Base-by-base conservation (phyloP, 2,797 vertebrate species). In the Taeniopygia guttata region DNA sequence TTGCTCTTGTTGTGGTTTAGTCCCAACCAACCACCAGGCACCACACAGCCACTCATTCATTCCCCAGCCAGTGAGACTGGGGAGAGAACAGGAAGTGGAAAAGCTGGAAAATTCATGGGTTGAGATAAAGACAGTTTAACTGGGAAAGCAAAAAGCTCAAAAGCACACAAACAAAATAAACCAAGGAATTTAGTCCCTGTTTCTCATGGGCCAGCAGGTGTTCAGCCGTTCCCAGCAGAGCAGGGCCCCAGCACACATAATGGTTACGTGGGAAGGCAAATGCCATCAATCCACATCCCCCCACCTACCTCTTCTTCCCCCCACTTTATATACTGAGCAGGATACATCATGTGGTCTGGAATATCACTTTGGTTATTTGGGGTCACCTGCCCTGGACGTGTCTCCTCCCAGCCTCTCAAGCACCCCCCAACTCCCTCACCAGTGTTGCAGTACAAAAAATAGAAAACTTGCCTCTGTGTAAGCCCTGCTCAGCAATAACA, bases 361-460 rank as follows among this genome's bases (percentile, higher is more conserved):
- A 46, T 42, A 77, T 30, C 26, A 9, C 13, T 46, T 70, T 52
- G 25, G 13, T 64, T 40, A 40, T 15, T 45, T 52, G 21, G 23
- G 40, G 29, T 64, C n/a, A 45, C 21, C 25, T 64, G 29, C 32
- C 25, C 73, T 32, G 30, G 12, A 9, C 2, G 0, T 59, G 45
- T 27, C 18, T 43, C 34, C 32, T 77, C 29, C 9, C 40, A 46
- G 7, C 20, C 13, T 66, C 26, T 29, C 40, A 40, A 32, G 25
- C 9, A 64, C 6, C 3, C 6, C 10, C 5, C 18, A 60, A 8
- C 9, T 58, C 34, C 45, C 73, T 59, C 32, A 45, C 15, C 30
- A 36, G 21, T 0, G 0, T 8, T 0, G 0, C 26, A 43, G 11
- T 5, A 43, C 0, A 1, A 40, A 27, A 52, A 77, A 15, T 11